Evolutionary conservation across 2,797 vertebrate genomes (phyloP), one percentile per base, ranked within the genome.

Genomic region (Florisuga fusca): DNA sequence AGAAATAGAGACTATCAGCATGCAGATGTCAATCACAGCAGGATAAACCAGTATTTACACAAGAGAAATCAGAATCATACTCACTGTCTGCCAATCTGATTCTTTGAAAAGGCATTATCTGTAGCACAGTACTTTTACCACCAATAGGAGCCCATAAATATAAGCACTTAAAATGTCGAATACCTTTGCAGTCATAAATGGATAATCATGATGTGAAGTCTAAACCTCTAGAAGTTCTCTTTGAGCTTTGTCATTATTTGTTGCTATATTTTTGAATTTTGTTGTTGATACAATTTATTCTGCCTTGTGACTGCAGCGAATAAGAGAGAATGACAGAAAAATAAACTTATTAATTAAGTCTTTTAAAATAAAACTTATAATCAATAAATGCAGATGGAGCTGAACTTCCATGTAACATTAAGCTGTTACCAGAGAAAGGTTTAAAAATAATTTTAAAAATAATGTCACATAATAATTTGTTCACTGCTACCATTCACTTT

Each of bases 331-430:
- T 38, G 8, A 41, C 29, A 77, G 15, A 23, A 83, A 85, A 91
- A 81, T 50, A 3, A 26, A 74, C 53, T 54, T 84, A 71, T 38
- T 67, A 68, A 43, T 33, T 31, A 64, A 21, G 15, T 31, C 0
- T 33, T 75, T 93, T 94, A 31, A 82, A 53, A n/a, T 77, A 78
- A 55, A 10, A 22, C 13, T 84, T 92, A 33, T 23, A 77, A 87
- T 89, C 82, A 85, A 20, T 84, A 88, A 57, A 10, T 53, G 26
- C 19, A 94, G 80, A 63, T 79, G 75, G 92, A 87, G 72, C 21
- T 92, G 66, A 91, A 76, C 59, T 81, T 87, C n/a, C 58, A 87
- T 26, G 68, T 58, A 92, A 75, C 41, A 84, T 63, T 79, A 88
- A 68, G 11, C 9, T 82, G 22, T 84, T 75, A 57, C 21, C 36